Percentiles rank a stretch among this genome's conserved stretches.
phyloP scores from a whole-genome alignment of 1,140 invertebrate genomes.

The Cryptotermes secundus region DNA sequence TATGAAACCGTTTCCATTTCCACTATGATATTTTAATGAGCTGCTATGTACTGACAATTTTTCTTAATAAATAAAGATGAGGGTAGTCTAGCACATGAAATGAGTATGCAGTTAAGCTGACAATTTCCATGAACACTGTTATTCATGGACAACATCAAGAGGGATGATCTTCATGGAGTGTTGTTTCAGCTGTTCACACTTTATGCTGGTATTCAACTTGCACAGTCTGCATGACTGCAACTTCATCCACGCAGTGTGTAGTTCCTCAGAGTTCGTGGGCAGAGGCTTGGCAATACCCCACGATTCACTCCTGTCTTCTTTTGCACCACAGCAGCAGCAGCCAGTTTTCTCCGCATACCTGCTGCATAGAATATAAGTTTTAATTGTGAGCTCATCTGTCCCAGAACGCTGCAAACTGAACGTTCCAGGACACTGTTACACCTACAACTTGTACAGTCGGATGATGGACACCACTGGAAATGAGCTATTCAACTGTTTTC shows the following conservation, averaged over 20 bases:
- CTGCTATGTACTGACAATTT: neutral
- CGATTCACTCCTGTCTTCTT: neutral
- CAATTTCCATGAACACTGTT: neutral
- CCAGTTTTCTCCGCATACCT: neutral
- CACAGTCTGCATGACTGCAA: neutral
- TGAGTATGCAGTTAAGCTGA: neutral
- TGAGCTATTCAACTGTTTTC: neutral
- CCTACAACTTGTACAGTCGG: too few species aligned
- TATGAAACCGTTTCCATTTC: neutral
- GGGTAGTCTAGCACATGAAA: neutral
- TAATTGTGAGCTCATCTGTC: neutral
- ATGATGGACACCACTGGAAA: too few species aligned
- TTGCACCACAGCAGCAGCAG: neutral
- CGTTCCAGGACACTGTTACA: neutral
- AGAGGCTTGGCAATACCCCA: neutral
- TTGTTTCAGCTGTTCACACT: neutral
- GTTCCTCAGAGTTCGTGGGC: neutral
- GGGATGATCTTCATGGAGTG: neutral
- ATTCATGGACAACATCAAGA: neutral
- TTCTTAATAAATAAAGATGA: neutral
- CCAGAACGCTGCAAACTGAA: neutral
- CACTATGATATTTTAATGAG: neutral
- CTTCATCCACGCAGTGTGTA: neutral
- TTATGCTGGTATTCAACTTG: too few species aligned
- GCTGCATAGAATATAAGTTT: neutral